phyloP scores from a whole-genome alignment of 2,113 vertebrate genomes.

The Spermophilus dauricus region DNA sequence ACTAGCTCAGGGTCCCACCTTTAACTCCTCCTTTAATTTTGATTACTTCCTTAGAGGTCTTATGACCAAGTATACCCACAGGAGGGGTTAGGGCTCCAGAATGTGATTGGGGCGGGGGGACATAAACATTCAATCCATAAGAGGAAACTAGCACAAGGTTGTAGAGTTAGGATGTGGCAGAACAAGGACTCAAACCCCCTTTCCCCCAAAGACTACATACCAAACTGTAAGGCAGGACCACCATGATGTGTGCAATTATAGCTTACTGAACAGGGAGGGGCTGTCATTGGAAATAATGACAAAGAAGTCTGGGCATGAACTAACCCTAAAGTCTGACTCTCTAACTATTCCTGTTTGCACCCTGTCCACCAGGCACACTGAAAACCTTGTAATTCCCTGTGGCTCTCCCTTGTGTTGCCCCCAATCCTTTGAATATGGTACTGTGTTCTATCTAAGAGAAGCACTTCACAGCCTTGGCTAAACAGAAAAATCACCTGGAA shows the following conservation, averaged over 20 bases:
- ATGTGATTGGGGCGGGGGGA: background rate
- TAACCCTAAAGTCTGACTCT: background rate
- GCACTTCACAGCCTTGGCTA: background rate
- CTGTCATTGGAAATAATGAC: accelerated
- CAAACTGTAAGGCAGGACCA: background rate
- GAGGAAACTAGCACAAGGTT: background rate
- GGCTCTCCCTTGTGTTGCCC: background rate
- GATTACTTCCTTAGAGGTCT: background rate
- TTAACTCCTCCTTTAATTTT: background rate
- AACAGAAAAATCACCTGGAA: background rate
- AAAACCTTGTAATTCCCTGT: background rate
- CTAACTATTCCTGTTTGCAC: background rate
- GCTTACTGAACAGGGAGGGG: background rate
- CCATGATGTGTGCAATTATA: background rate
- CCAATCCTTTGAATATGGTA: background rate
- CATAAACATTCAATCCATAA: background rate
- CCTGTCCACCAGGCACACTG: background rate
- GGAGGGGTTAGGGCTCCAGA: background rate
- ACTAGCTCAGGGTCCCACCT: background rate
- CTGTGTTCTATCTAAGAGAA: background rate
- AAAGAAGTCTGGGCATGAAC: background rate
- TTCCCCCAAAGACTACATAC: background rate
- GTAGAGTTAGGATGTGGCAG: background rate
- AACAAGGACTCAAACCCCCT: background rate
- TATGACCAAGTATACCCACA: background rate